phyloP scores from a whole-genome alignment of 1,140 invertebrate species.

The Tachypleus tridentatus region DNA sequence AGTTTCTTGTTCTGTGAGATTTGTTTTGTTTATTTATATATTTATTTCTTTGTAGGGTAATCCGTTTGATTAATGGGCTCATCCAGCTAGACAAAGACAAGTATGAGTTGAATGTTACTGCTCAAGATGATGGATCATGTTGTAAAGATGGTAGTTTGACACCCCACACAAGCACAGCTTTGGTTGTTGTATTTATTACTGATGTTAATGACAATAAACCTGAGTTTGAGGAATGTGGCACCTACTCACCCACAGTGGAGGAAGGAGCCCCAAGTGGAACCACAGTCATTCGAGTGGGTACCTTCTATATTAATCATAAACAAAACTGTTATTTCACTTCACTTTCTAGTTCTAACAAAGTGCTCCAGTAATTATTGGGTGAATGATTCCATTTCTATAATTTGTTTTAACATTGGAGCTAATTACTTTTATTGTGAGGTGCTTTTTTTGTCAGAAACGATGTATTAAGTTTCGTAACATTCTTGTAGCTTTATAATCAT shows the following conservation, averaged over 20 bases:
- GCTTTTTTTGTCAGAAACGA: no score
- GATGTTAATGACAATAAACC: conserved; percentile 94
- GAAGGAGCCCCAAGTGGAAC: conserved; percentile 85
- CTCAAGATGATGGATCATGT: conserved; percentile 84
- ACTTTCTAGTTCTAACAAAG: no score
- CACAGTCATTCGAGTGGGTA: conserved; percentile 62
- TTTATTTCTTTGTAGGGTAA: conserved; percentile 43
- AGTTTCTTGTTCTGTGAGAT: background rate
- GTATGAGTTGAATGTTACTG: conserved; percentile 87
- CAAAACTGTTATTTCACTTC: no score
- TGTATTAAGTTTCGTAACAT: no score
- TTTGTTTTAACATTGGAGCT: no score
- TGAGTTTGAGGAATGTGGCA: conserved; percentile 81
- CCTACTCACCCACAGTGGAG: conserved; percentile 74
- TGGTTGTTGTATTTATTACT: conserved; percentile 90
- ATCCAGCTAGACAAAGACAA: conserved; percentile 67
- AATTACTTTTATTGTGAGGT: no score
- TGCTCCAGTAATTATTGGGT: no score
- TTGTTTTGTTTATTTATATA: no score
- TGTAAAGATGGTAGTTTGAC: conserved; percentile 71
- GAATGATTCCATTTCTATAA: no score
- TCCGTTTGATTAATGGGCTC: conserved; percentile 67
- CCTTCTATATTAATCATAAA: no score
- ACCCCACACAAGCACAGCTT: conserved; percentile 84
- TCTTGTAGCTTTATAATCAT: no score